Evolutionary conservation across 2,888 invertebrate species (phyloP), one percentile per base, ranked within the genome.

Genomic region (Mesoligia furuncula): DNA sequence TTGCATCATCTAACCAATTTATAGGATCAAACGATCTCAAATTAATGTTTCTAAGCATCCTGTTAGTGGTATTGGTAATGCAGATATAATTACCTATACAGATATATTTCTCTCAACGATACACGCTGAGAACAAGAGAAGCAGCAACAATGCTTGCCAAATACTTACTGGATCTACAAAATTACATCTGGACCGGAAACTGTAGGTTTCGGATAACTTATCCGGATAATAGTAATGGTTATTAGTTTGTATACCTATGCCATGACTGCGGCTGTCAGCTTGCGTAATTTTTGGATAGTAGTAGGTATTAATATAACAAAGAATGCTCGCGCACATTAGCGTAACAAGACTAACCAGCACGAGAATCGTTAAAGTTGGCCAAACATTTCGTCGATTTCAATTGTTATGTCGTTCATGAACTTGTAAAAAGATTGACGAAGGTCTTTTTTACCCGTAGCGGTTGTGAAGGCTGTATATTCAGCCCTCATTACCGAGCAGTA

Each of bases 391-490:
- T 45, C 48, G 57, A 77, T 69, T 67, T 76, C 73, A 69, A 54
- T 79, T 77, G 20, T 72, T 59, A 77, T 82, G 68, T 71, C 89
- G 91, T 89, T 93, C 93, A 90, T 94, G 94, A 94, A 94, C 94
- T 94, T 93, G 88, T 73, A 80, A 85, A 83, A 91, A 89, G 83
- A 90, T 88, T 89, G 84, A 87, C 85, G 89, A 89, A 91, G 90
- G 91, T 88, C 85, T 86, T 89, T 88, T 83, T 84, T 90, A 88
- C 77, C 80, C 83, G 77, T 85, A 90, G 87, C 81, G 88, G 88
- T 82, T 90, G 87, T 90, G 92, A 94, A 95, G 94, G 94, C 88
- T 91, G 91, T 90, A 92, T 93, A 93, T 93, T 92, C 90, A 90
- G 88, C 88, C 89, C 89, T 91, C 93, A 91, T 95, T 94, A 93